Evolutionary conservation across 2,113 vertebrate genomes (phyloP).

Genomic region (Brachypodius melanocephalos): DNA sequence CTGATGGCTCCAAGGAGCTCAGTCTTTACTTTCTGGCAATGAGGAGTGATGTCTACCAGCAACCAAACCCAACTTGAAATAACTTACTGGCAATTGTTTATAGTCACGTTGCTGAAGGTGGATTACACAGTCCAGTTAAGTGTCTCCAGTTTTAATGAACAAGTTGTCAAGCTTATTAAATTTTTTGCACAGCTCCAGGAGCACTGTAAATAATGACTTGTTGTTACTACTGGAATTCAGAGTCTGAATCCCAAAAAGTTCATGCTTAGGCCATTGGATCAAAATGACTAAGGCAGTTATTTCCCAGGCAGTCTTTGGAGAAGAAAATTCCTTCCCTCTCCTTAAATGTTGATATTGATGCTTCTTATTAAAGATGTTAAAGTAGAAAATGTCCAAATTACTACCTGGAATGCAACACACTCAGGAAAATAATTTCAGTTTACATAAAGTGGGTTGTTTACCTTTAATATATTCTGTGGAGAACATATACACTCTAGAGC

Average conservation of each 20-base stretch:
- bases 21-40: neutral
- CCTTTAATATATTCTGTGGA: neutral
- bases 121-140: neutral
- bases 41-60: neutral
- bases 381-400: neutral
- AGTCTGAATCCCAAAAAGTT: neutral
- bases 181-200: neutral
- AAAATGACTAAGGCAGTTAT: neutral
- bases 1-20: neutral
- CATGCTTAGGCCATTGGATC: fast-evolving
- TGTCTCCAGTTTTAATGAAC: neutral
- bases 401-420: neutral
- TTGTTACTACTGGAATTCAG: neutral
- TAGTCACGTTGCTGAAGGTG: neutral
- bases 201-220: neutral
- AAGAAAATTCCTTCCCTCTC: neutral
- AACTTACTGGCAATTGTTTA: neutral
- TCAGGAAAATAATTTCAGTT: neutral
- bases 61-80: neutral
- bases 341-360: neutral
- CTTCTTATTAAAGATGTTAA: neutral
- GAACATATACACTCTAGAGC: neutral
- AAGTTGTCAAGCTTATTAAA: neutral
- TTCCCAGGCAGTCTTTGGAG: neutral
- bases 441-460: neutral